Conservation (phyloP, 2,888 invertebrate species). For the Hyppa rectilinea region DNA sequence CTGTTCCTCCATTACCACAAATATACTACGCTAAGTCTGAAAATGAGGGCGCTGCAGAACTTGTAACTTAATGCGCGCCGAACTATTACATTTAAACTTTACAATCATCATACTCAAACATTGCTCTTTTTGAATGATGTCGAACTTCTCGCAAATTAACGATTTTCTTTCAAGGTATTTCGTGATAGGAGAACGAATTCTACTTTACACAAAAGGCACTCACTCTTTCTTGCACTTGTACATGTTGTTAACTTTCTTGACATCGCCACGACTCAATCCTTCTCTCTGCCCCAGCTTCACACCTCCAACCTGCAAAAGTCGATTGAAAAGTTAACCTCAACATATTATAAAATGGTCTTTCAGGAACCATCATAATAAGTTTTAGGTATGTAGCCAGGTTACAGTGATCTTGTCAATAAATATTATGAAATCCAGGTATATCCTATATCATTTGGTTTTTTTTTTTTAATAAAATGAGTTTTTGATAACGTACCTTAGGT, state of each 20-base stretch:
- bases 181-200: background rate
- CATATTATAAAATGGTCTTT: background rate
- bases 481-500: constrained; percentile 90
- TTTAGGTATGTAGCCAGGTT: background rate
- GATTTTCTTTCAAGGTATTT: constrained; percentile 1
- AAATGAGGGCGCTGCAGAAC: no score
- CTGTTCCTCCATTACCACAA: no score
- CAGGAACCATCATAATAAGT: background rate
- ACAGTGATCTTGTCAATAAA: background rate
- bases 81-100: no score
- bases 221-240: constrained; percentile 92
- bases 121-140: no score
- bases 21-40: no score
- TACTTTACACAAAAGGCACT: constrained; percentile 58
- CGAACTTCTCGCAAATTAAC: no score
- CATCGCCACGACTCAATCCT: constrained; percentile 93
- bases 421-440: background rate
- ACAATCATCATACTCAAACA: no score
- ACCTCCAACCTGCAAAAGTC: constrained; percentile 75
- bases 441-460: background rate
- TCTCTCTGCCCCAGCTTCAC: constrained; percentile 93
- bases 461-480: background rate
- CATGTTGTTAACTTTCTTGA: constrained; percentile 94
- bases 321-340: background rate
- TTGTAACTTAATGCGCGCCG: no score